A percentile compares a stretch with the other conserved stretches of the same genome.
Evolutionary conservation across 2,113 vertebrate genomes (phyloP).

Genomic region (Polyodon spathula): DNA sequence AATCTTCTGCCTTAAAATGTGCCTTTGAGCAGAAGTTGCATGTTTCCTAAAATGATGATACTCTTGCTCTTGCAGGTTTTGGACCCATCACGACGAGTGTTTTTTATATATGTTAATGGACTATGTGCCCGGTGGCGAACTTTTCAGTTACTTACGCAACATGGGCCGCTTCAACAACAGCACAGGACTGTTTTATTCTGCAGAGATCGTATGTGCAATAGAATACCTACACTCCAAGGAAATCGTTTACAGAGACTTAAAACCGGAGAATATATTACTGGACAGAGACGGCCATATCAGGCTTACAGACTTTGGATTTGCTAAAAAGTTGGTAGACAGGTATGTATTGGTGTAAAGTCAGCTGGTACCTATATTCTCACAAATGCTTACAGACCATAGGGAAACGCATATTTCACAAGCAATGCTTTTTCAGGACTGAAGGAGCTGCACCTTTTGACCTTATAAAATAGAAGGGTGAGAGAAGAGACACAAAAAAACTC

Average conservation of each 20-base stretch:
- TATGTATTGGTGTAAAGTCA: slow-evolving; percentile 34
- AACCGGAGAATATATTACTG: slow-evolving; percentile 91
- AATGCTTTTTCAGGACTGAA: too few species aligned
- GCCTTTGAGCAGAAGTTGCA: too few species aligned
- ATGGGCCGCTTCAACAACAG: slow-evolving; percentile 79
- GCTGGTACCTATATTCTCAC: background rate
- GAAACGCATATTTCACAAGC: too few species aligned
- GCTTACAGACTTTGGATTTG: slow-evolving; percentile 90
- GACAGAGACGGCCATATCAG: slow-evolving; percentile 87
- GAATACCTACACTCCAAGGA: slow-evolving; percentile 86
- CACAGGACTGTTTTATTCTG: slow-evolving; percentile 75
- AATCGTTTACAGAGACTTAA: slow-evolving; percentile 89
- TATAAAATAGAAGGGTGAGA: too few species aligned
- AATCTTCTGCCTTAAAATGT: too few species aligned
- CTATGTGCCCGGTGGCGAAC: slow-evolving; percentile 81
- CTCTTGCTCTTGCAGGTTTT: slow-evolving; percentile 60
- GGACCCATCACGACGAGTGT: slow-evolving; percentile 81
- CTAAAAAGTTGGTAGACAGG: slow-evolving; percentile 88
- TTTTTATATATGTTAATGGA: slow-evolving; percentile 94
- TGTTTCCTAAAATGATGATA: background rate
- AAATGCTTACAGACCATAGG: background rate
- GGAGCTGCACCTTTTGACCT: too few species aligned
- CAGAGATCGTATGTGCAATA: slow-evolving; percentile 84
- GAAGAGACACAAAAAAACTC: too few species aligned
- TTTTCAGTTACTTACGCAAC: slow-evolving; percentile 83